Base-by-base conservation (phyloP, 1,140 invertebrate species). In the Drosophila baimaii region DNA sequence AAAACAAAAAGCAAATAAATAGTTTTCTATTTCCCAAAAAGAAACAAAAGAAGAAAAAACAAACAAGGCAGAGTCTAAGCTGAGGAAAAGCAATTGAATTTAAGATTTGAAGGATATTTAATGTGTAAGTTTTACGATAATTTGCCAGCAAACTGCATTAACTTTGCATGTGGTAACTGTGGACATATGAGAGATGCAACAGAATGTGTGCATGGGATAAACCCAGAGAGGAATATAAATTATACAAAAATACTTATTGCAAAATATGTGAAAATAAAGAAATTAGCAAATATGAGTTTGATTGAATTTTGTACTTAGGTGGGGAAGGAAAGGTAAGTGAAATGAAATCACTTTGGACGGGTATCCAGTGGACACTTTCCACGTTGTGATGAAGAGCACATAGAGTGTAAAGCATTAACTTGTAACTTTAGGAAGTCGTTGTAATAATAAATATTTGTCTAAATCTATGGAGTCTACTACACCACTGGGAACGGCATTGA, bases 231-330 rank as follows among this genome's bases (percentile, higher is more conserved):
- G 39, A 83, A 83, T 23, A 80, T 88, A 64, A 89, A 83, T 83
- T 88, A 88, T 88, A 88, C 83, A 88, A 69, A 56, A 56, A 70
- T 71, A 63, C 51, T 77, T 62, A 77, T 57, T 78, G 76, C 64
- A 70, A 56, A 46, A 70, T 86, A 83, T 88, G 83, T 86, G 79
- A 77, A 88, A 89, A 88, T 88, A 88, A 88, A 88, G 56, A 77
- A 80, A 79, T 74, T 89, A 88, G 83, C 72, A 80, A 83, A 86
- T 82, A 88, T 35, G 19, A 7, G 6, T 15, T 19, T 0, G 2
- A 7, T 15, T 33, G 0, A 21, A 13, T 59, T 49, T n/a, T 17
- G 13, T 5, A 1, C 4, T 15, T 29, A 33, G 12, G 19, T 3
- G 12, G 17, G 10, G 37, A 3, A 17, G 41, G 12, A 19, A n/a